phyloP scores from a whole-genome alignment of 2,797 vertebrate species.

The Brachyalestes nurse region DNA sequence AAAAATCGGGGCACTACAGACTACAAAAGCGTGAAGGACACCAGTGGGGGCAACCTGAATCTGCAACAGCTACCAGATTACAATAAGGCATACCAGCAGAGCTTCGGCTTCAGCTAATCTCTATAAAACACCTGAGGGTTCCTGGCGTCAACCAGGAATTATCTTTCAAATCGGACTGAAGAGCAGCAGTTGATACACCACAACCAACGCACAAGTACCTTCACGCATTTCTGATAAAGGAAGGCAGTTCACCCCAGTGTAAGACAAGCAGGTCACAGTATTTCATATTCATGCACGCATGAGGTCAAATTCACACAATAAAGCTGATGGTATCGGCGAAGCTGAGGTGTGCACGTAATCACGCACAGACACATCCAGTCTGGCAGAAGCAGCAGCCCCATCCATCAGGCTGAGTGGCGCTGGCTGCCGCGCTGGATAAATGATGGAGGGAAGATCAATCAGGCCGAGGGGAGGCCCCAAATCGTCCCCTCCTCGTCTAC shows the following conservation, averaged over 20 bases:
- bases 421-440: conserved; percentile 58
- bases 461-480: conserved; percentile 62
- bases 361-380: conserved; percentile 75
- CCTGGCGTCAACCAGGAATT: background rate
- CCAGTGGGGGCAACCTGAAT: background rate
- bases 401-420: conserved; percentile 80
- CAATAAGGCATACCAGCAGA: background rate
- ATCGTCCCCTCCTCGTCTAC: conserved; percentile 72
- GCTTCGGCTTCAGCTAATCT: background rate
- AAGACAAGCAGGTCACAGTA: background rate
- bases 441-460: conserved; percentile 74
- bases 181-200: background rate
- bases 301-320: background rate
- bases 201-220: background rate
- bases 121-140: background rate
- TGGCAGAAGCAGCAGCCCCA: conserved; percentile 80
- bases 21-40: background rate
- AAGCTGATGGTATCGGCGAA: background rate
- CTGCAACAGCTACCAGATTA: background rate
- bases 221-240: background rate
- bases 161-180: background rate
- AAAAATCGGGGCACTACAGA: conserved; percentile 10
- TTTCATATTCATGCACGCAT: background rate
- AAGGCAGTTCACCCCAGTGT: too few relatives aligned
- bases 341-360: conserved; percentile 36